phyloP scores from a whole-genome alignment of 2,888 invertebrate genomes.

The Drosophila demipolita region DNA sequence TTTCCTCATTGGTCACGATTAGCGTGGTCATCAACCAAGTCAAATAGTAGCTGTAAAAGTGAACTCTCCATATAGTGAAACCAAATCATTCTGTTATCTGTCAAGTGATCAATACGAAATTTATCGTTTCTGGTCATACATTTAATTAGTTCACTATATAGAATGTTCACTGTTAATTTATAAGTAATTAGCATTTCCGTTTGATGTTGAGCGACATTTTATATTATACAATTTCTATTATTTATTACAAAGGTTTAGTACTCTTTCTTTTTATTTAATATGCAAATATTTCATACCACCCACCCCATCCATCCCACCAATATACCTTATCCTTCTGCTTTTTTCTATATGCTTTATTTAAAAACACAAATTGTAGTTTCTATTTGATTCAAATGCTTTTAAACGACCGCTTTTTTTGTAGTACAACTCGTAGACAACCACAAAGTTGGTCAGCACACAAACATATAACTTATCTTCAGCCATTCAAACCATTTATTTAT shows the following conservation, averaged over 20 bases:
- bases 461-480: neutral
- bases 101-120: neutral
- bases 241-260: conserved; percentile 4
- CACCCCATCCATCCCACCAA: neutral
- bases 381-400: conserved; percentile 28
- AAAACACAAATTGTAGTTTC: conserved; percentile 9
- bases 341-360: conserved; percentile 25
- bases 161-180: conserved; percentile 15
- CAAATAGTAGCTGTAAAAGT: conserved; percentile 26
- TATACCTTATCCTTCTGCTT: neutral
- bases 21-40: conserved; percentile 28
- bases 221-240: conserved; percentile 9
- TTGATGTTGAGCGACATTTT: conserved; percentile 9
- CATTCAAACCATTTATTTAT: conserved; percentile 8
- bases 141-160: conserved; percentile 11
- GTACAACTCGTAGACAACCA: conserved; percentile 16
- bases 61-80: conserved; percentile 25
- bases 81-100: neutral
- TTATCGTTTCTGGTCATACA: neutral
- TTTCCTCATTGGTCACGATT: conserved; percentile 19
- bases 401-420: conserved; percentile 19
- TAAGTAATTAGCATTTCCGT: conserved; percentile 1
- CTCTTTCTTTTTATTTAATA: neutral
- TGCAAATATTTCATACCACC: neutral
- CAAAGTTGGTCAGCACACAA: conserved; percentile 10